Evolutionary conservation across 2,888 invertebrate genomes (phyloP).

Genomic region (Plebejus melissa): DNA sequence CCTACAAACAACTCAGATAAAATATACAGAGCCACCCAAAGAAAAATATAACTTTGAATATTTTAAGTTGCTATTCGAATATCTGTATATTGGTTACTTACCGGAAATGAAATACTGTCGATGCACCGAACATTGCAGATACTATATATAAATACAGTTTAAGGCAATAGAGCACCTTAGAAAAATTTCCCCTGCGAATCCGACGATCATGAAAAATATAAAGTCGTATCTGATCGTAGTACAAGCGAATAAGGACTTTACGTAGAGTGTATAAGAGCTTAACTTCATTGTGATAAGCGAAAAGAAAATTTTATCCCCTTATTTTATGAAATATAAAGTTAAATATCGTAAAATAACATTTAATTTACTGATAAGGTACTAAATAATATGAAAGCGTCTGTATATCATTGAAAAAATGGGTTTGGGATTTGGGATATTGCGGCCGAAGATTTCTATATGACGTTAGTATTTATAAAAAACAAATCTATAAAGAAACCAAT

Average conservation of each 20-base stretch:
- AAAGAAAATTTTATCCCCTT: slow-evolving; percentile 12
- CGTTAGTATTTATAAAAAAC: too few species aligned
- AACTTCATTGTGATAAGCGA: not conserved
- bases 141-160: slow-evolving; percentile 20
- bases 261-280: not conserved
- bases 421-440: not conserved
- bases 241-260: not conserved
- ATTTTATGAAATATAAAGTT: slow-evolving; percentile 19
- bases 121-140: slow-evolving; percentile 20
- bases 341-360: slow-evolving; percentile 20
- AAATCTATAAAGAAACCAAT: too few species aligned
- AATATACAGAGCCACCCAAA: not conserved
- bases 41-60: slow-evolving; percentile 17
- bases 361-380: slow-evolving; percentile 12
- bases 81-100: slow-evolving; percentile 19
- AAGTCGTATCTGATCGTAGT: not conserved
- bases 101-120: slow-evolving; percentile 2
- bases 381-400: not conserved
- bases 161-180: slow-evolving; percentile 23
- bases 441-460: not conserved
- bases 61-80: not conserved
- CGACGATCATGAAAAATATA: not conserved
- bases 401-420: not conserved
- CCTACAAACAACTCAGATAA: not conserved
- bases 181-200: slow-evolving; percentile 23